Evolutionary conservation across 2,113 vertebrate species (phyloP).

Genomic region (Donacobius atricapilla): DNA sequence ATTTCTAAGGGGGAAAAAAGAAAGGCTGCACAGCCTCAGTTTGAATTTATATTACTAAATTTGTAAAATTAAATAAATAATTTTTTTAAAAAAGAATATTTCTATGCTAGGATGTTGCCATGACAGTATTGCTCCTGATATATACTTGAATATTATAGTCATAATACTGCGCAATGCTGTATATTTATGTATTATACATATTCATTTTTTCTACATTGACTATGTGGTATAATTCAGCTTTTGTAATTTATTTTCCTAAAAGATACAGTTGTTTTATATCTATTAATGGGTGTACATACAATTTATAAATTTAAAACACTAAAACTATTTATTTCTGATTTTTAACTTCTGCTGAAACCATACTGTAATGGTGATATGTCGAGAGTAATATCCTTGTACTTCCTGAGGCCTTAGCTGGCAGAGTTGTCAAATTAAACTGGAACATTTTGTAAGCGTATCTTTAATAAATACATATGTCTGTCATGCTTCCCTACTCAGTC

Average conservation of each 20-base stretch:
- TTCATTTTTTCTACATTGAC: background rate
- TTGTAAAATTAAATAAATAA: background rate
- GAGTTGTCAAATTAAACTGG: conserved; percentile 43
- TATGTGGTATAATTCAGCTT: background rate
- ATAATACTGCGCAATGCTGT: background rate
- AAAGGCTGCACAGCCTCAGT: too few species aligned
- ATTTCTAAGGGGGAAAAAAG: fast-evolving
- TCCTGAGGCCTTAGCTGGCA: background rate
- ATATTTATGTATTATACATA: background rate
- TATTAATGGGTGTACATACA: background rate
- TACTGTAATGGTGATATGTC: background rate
- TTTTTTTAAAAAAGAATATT: background rate
- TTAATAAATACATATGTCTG: conserved; percentile 61
- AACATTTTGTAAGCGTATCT: conserved; percentile 6
- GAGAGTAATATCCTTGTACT: background rate
- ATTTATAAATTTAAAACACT: background rate
- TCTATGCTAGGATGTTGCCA: background rate
- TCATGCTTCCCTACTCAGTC: conserved; percentile 40
- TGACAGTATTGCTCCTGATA: background rate
- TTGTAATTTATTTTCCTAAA: background rate
- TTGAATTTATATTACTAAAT: background rate
- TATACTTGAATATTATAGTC: background rate
- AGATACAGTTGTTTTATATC: background rate
- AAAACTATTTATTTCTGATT: background rate
- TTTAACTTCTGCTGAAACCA: background rate